Evolutionary conservation across 64 coral and sea anemone species (phyloP).

Genomic region (Porites australiensis): DNA sequence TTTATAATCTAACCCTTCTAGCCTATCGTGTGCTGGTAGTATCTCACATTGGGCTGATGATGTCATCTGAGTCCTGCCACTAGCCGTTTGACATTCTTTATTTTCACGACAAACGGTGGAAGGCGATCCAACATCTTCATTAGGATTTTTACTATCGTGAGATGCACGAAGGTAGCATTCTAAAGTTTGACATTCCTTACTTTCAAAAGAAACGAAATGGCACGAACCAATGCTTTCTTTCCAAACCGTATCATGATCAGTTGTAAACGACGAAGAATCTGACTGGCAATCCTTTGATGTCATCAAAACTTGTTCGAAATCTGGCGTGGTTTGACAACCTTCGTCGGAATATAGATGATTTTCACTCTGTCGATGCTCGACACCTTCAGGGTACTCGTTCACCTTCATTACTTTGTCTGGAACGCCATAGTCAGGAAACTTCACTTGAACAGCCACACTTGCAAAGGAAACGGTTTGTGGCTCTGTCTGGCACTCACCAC

Average conservation of each 20-base stretch:
- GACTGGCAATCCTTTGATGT: not conserved
- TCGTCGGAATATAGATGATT: not conserved
- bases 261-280: not conserved
- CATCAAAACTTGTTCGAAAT: not conserved
- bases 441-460: not conserved
- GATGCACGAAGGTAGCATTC: not conserved
- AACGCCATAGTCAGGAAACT: not conserved
- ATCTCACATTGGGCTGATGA: conserved; percentile 31
- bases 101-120: not conserved
- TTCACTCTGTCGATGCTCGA: not conserved
- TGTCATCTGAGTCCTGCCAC: not conserved
- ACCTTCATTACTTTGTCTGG: not conserved
- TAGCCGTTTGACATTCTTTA: conserved; percentile 31
- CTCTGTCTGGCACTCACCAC: conserved; percentile 20
- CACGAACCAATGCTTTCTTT: not conserved
- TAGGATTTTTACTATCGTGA: too few relatives aligned
- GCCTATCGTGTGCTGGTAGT: not conserved
- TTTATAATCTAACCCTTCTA: not conserved
- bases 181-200: conserved; percentile 12
- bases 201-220: not conserved
- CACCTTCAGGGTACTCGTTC: too few relatives aligned
- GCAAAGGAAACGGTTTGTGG: not conserved
- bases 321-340: not conserved
- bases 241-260: not conserved
- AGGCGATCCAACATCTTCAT: not conserved